A percentile compares a stretch with the other conserved stretches of the same genome.
These are phyloP conservation scores for Gallinago stenura DNA, from an alignment of 2,797 vertebrate species.

Conservation along the genomic window DNA sequence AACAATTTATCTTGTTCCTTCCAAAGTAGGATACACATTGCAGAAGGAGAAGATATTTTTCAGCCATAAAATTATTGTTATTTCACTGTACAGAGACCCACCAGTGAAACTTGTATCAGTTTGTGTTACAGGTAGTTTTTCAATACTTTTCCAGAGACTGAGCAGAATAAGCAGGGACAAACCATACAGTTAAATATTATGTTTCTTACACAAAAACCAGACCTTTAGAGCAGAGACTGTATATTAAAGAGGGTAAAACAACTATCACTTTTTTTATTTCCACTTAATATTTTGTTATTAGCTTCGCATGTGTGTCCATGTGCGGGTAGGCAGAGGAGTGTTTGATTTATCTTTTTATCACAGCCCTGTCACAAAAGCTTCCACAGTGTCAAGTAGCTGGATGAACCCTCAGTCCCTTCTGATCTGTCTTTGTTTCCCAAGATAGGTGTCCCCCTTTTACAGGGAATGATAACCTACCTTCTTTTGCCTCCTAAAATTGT, in stretches of 20 bases:
- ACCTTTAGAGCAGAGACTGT: background rate
- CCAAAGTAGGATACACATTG: background rate
- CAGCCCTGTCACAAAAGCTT: background rate
- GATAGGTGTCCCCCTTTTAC: background rate
- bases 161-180: background rate
- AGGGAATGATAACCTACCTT: background rate
- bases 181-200: background rate
- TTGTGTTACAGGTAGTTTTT: background rate
- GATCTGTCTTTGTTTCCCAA: background rate
- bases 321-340: background rate
- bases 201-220: background rate
- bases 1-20: background rate
- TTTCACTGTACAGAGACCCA: background rate
- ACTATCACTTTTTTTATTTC: background rate
- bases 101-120: background rate
- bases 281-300: background rate
- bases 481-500: background rate
- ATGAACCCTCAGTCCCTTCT: background rate
- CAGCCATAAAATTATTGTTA: background rate
- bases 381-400: background rate
- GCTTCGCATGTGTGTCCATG: background rate
- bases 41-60: background rate
- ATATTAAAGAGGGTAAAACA: background rate
- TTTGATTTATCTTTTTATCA: background rate
- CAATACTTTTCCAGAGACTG: background rate